Percentiles rank a stretch among this genome's conserved stretches.
Evolutionary conservation across 2,113 vertebrate genomes (phyloP).

Genomic region (Candoia aspera): DNA sequence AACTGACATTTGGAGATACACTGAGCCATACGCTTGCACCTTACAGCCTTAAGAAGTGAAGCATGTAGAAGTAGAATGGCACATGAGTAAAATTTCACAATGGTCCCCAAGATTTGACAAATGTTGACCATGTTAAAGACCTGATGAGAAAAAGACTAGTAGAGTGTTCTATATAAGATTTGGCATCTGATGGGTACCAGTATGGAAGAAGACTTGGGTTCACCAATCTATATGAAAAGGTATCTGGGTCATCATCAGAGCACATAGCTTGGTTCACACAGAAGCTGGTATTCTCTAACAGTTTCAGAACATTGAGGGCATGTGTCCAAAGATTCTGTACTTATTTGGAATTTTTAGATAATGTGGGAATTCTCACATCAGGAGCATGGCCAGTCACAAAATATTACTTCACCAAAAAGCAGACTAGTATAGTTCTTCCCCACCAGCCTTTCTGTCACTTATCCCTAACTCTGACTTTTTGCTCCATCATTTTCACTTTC

Average conservation of each 20-base stretch:
- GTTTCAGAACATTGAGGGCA: neutral
- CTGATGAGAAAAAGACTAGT: neutral
- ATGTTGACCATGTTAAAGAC: neutral
- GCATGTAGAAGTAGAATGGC: neutral
- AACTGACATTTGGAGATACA: neutral
- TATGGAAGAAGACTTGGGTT: neutral
- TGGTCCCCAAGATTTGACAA: neutral
- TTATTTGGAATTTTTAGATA: neutral
- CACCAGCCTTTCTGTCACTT: neutral
- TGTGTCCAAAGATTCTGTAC: neutral
- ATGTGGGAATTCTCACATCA: neutral
- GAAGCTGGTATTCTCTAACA: neutral
- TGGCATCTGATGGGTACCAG: neutral
- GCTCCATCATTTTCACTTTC: neutral
- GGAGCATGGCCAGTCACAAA: neutral
- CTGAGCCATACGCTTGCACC: neutral
- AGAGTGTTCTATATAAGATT: neutral
- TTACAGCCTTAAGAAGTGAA: neutral
- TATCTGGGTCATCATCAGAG: neutral
- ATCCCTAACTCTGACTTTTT: neutral
- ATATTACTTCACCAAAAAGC: neutral
- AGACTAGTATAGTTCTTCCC: neutral
- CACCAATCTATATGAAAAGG: neutral
- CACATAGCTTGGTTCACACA: neutral
- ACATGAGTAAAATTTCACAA: neutral